phyloP scores from a whole-genome alignment of 2,888 invertebrate genomes.

The Drosophila atripex region DNA sequence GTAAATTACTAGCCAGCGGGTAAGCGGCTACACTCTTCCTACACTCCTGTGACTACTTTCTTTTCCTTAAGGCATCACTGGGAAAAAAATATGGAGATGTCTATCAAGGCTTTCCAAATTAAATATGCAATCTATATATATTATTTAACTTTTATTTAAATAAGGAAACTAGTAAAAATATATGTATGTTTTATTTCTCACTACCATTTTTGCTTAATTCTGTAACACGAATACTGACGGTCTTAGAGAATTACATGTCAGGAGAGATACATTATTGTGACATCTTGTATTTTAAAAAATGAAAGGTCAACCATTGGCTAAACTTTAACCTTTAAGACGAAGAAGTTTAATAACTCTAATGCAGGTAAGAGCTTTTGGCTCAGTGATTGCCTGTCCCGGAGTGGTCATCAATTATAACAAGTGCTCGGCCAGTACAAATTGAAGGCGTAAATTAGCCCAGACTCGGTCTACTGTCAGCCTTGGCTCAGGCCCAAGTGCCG shows the following conservation, averaged over 20 bases:
- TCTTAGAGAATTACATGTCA: not conserved
- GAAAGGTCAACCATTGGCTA: not conserved
- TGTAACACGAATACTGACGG: not conserved
- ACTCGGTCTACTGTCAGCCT: slow-evolving; percentile 20
- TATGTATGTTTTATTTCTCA: not conserved
- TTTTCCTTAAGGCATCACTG: slow-evolving; percentile 7
- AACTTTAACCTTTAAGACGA: not conserved
- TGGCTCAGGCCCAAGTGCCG: slow-evolving; percentile 10
- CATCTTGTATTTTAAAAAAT: too few species aligned
- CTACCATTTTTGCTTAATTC: too few species aligned
- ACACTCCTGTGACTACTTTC: slow-evolving; percentile 22
- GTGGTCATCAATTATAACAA: slow-evolving; percentile 68
- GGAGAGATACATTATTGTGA: not conserved
- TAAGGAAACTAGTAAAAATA: not conserved
- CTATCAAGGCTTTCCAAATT: not conserved
- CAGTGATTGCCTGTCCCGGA: slow-evolving; percentile 17
- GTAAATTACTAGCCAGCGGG: slow-evolving; percentile 54
- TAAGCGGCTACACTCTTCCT: slow-evolving; percentile 29
- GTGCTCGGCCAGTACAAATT: slow-evolving; percentile 63
- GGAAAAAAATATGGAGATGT: not conserved
- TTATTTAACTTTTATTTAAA: not conserved
- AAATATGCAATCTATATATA: not conserved
- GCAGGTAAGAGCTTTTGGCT: slow-evolving; percentile 2
- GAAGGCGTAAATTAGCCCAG: slow-evolving; percentile 63
- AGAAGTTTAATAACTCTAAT: not conserved